Evolutionary conservation across 2,888 invertebrate species (phyloP).

Genomic region (Ophonus ardosiacus): DNA sequence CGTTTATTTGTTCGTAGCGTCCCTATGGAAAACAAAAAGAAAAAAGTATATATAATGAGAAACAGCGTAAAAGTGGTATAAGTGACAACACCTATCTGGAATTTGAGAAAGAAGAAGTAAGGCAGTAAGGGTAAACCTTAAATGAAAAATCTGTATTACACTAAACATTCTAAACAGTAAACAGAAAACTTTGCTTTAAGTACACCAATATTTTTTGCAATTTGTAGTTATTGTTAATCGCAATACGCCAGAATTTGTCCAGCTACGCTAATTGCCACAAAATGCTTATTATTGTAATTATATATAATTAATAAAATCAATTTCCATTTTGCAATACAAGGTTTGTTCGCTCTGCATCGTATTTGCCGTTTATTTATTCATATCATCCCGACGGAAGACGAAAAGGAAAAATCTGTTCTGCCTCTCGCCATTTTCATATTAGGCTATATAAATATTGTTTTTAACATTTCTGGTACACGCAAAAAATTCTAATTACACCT

Average conservation of each 20-base stretch:
- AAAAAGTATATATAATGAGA: too few species aligned
- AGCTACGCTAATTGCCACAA: background rate
- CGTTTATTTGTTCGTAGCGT: background rate
- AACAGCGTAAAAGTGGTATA: too few species aligned
- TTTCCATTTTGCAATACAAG: background rate
- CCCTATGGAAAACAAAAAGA: background rate
- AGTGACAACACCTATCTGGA: too few species aligned
- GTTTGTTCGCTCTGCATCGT: background rate
- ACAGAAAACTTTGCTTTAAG: background rate
- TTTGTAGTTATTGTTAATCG: background rate
- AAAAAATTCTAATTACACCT: too few species aligned
- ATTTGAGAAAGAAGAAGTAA: too few species aligned
- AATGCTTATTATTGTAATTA: background rate
- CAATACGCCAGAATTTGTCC: background rate
- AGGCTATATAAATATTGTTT: too few species aligned
- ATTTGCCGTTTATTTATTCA: background rate
- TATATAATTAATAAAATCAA: constrained; percentile 66
- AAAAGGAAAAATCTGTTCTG: too few species aligned
- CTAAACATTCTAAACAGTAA: too few species aligned
- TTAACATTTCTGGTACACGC: too few species aligned
- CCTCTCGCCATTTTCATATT: too few species aligned
- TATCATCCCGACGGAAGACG: background rate
- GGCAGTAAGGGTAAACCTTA: too few species aligned
- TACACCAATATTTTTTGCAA: background rate
- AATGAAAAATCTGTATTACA: too few species aligned